A percentile compares a stretch with the other conserved stretches of the same genome.
Conservation (phyloP, 2,888 invertebrate genomes). For the Oligia latruncula region DNA sequence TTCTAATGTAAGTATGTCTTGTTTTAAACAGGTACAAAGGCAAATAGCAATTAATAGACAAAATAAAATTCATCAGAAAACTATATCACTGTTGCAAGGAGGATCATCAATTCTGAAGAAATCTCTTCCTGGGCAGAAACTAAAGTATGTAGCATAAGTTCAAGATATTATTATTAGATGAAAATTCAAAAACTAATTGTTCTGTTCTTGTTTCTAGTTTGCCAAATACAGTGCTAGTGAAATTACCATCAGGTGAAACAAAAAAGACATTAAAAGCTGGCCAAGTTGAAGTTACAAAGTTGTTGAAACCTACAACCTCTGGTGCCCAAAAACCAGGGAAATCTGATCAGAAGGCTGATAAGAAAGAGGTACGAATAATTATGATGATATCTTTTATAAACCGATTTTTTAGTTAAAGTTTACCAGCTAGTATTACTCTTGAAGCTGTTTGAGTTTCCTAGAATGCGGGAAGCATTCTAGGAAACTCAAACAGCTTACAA, state of each 20-base stretch:
- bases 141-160: constrained; percentile 79
- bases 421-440: neutral
- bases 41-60: constrained; percentile 94
- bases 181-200: constrained; percentile 6
- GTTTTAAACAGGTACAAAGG: constrained; percentile 90
- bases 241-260: constrained; percentile 85
- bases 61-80: constrained; percentile 92
- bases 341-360: constrained; percentile 80
- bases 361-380: constrained; percentile 78
- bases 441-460: neutral
- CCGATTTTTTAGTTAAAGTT: neutral
- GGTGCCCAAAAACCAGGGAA: constrained; percentile 74
- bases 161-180: neutral
- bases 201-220: constrained; percentile 75
- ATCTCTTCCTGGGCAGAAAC: constrained; percentile 81
- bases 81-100: constrained; percentile 93
- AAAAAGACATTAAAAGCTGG: constrained; percentile 84
- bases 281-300: constrained; percentile 84
- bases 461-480: no score
- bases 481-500: no score
- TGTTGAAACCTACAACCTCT: constrained; percentile 83
- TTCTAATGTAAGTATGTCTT: constrained; percentile 6
- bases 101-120: constrained; percentile 90
- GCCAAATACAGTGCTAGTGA: constrained; percentile 87
- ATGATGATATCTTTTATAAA: neutral